These are phyloP conservation scores for Emydoidea blandingii DNA, from an alignment of 2,797 vertebrate genomes.

Conservation along the genomic window DNA sequence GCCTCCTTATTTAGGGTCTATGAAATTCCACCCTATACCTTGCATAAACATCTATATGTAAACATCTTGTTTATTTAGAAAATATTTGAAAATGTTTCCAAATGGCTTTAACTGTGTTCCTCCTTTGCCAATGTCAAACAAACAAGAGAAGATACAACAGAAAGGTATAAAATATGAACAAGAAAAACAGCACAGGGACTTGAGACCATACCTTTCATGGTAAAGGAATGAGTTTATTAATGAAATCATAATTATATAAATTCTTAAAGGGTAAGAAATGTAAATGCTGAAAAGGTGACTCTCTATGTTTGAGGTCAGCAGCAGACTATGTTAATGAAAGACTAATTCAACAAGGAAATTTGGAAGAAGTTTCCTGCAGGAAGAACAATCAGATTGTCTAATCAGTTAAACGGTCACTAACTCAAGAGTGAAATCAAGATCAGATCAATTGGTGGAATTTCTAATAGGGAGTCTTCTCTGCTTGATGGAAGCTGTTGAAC, in stretches of 20 bases:
- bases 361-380: conserved; percentile 41
- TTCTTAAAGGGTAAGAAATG: neutral
- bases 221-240: neutral
- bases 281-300: conserved; percentile 23
- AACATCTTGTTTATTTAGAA: neutral
- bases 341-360: conserved; percentile 58
- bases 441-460: conserved; percentile 44
- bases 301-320: neutral
- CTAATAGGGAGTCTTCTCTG: conserved; percentile 34
- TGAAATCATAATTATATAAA: neutral
- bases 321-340: conserved; percentile 45
- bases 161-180: neutral
- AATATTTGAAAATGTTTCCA: neutral
- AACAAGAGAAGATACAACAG: neutral
- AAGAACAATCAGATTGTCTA: conserved; percentile 32
- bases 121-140: neutral
- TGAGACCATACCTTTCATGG: neutral
- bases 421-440: conserved; percentile 51
- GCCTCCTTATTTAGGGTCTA: neutral
- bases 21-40: neutral
- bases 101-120: neutral
- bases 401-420: too few species aligned
- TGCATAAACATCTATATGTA: neutral
- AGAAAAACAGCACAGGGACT: neutral
- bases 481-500: conserved; percentile 2